Percentiles rank a stretch among this genome's conserved stretches.
Conservation (phyloP, 2,113 vertebrate species). For the Xiphophorus hellerii region DNA sequence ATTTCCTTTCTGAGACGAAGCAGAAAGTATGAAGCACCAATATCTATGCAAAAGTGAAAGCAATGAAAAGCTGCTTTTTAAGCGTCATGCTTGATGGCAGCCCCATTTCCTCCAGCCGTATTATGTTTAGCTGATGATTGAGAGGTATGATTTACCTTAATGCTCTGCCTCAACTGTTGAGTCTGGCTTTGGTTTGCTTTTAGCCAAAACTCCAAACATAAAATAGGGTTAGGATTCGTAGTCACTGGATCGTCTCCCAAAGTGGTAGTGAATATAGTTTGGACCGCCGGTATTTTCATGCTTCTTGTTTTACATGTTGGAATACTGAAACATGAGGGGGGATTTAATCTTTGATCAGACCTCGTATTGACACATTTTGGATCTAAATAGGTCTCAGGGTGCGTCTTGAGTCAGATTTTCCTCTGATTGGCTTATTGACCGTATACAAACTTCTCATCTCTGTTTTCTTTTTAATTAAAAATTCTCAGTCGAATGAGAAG, state of each 20-base stretch:
- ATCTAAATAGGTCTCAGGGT: background rate
- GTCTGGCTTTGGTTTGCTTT: slow-evolving; percentile 18
- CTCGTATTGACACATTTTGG: background rate
- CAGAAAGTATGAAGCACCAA: background rate
- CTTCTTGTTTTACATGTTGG: background rate
- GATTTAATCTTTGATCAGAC: slow-evolving; percentile 25
- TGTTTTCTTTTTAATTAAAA: slow-evolving; percentile 35
- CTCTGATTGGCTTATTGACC: slow-evolving; percentile 24
- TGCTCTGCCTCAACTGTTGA: slow-evolving; percentile 21
- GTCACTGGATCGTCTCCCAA: background rate
- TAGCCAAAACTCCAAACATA: background rate
- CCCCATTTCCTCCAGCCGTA: slow-evolving; percentile 3
- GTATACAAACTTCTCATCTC: slow-evolving; percentile 20
- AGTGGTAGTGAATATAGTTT: background rate
- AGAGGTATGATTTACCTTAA: slow-evolving; percentile 27
- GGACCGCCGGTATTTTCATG: background rate
- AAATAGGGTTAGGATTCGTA: background rate
- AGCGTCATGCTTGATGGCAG: slow-evolving; percentile 14
- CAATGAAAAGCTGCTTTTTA: background rate
- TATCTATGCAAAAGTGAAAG: slow-evolving; percentile 1
- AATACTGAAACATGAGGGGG: slow-evolving; percentile 1
- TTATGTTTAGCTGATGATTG: slow-evolving; percentile 36
- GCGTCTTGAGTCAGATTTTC: slow-evolving; percentile 7
- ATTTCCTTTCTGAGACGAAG: background rate
- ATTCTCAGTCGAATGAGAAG: slow-evolving; percentile 37